A percentile compares a stretch with the other conserved stretches of the same genome.
Evolutionary conservation across 2,113 vertebrate genomes (phyloP).

Genomic region (Blennius ocellaris): DNA sequence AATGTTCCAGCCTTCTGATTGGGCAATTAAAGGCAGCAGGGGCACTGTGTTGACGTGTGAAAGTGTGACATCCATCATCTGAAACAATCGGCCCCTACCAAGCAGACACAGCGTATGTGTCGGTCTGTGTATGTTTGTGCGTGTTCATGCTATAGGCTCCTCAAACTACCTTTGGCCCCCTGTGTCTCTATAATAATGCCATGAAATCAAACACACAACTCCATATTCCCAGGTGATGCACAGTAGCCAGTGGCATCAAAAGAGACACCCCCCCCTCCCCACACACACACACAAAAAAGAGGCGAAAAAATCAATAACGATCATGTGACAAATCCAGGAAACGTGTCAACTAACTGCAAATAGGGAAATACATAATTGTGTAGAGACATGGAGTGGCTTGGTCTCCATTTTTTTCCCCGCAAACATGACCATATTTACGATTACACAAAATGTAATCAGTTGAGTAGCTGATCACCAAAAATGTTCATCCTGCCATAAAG

Average conservation of each 20-base stretch:
- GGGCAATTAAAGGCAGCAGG: slow-evolving; percentile 84
- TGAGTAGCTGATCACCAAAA: too few relatives aligned
- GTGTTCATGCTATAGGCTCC: slow-evolving; percentile 34
- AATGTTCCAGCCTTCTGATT: slow-evolving; percentile 81
- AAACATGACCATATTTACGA: neutral
- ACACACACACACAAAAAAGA: neutral
- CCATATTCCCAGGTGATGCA: slow-evolving; percentile 66
- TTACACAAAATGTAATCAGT: too few relatives aligned
- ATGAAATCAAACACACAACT: slow-evolving; percentile 77
- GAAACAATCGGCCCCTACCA: slow-evolving; percentile 75
- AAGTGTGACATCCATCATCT: slow-evolving; percentile 81
- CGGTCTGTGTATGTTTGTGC: slow-evolving; percentile 31
- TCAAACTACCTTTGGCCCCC: slow-evolving; percentile 62
- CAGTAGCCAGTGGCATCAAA: slow-evolving; percentile 54
- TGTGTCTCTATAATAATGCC: slow-evolving; percentile 73
- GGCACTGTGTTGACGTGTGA: slow-evolving; percentile 74
- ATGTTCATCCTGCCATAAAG: too few relatives aligned
- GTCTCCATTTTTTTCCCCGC: neutral
- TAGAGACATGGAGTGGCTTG: neutral
- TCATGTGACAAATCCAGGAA: slow-evolving; percentile 67
- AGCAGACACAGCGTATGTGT: slow-evolving; percentile 41
- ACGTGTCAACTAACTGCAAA: slow-evolving; percentile 30
- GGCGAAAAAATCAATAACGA: slow-evolving; percentile 55
- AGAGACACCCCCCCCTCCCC: too few relatives aligned
- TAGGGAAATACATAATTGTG: neutral